phyloP scores from a whole-genome alignment of 2,888 invertebrate species.

The Tupiocoris notatus region DNA sequence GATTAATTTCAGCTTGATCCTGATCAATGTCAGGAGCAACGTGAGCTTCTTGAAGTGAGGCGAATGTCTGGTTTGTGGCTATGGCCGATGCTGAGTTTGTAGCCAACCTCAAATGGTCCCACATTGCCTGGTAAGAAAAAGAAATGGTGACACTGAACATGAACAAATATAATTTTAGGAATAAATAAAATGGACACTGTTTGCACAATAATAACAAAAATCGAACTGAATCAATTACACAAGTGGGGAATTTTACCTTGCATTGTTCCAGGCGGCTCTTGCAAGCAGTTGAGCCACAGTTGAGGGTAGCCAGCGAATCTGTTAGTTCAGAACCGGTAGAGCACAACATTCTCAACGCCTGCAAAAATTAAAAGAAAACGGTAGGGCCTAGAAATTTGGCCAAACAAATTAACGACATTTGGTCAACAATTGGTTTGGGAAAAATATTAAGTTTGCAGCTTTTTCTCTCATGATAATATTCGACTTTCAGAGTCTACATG shows the following conservation, averaged over 20 bases:
- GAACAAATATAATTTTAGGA: no score
- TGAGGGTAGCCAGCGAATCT: slow-evolving; percentile 60
- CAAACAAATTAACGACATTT: no score
- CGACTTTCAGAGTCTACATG: no score
- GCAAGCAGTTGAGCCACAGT: slow-evolving; percentile 52
- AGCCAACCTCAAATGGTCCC: slow-evolving; percentile 65
- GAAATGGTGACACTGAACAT: no score
- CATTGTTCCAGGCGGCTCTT: slow-evolving; percentile 45
- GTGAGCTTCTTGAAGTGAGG: slow-evolving; percentile 61
- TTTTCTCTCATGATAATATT: no score
- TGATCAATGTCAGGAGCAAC: slow-evolving; percentile 55
- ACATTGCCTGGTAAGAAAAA: slow-evolving; percentile 58
- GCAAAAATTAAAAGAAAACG: background rate
- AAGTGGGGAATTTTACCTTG: slow-evolving; percentile 20
- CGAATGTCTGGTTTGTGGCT: slow-evolving; percentile 64
- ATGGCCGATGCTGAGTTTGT: slow-evolving; percentile 64
- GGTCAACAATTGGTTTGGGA: no score
- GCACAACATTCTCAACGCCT: slow-evolving; percentile 59
- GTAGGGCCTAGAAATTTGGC: no score
- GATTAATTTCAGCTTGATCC: slow-evolving; percentile 53
- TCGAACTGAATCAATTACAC: background rate
- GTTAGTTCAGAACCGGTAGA: slow-evolving; percentile 64
- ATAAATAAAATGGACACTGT: no score
- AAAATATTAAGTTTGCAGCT: no score
- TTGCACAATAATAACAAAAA: no score